Evolutionary conservation across 2,888 invertebrate genomes (phyloP).

Genomic region (Drosophila robusta): DNA sequence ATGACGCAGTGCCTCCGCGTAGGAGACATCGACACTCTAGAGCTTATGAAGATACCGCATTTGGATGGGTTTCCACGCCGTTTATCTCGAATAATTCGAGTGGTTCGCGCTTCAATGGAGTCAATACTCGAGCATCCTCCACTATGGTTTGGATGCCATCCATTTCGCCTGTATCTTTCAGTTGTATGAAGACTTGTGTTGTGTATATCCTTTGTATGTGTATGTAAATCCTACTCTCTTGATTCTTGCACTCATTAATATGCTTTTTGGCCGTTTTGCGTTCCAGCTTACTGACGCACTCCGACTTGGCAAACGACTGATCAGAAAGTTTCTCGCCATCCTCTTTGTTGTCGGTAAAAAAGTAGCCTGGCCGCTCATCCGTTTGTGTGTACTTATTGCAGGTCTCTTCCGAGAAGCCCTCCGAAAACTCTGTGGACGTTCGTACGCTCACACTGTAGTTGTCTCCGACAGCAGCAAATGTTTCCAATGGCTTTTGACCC

Average conservation of each 20-base stretch:
- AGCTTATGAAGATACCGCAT: slow-evolving; percentile 93
- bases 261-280: slow-evolving; percentile 86
- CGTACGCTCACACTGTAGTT: slow-evolving; percentile 86
- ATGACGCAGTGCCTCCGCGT: slow-evolving; percentile 93
- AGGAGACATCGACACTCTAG: slow-evolving; percentile 92
- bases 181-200: slow-evolving; percentile 54
- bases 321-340: slow-evolving; percentile 91
- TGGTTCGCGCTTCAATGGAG: slow-evolving; percentile 90
- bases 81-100: slow-evolving; percentile 87
- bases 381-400: slow-evolving; percentile 94
- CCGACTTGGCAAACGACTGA: slow-evolving; percentile 89
- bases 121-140: slow-evolving; percentile 86
- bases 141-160: slow-evolving; percentile 67
- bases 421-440: slow-evolving; percentile 93
- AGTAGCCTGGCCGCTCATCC: slow-evolving; percentile 91
- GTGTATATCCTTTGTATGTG: slow-evolving; percentile 58
- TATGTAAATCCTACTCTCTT: slow-evolving; percentile 84
- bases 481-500: slow-evolving; percentile 86
- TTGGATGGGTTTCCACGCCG: slow-evolving; percentile 87
- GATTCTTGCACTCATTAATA: slow-evolving; percentile 79
- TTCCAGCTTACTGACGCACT: slow-evolving; percentile 87
- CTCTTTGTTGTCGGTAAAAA: slow-evolving; percentile 92
- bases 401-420: slow-evolving; percentile 93
- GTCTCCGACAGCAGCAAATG: slow-evolving; percentile 45
- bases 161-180: slow-evolving; percentile 25